phyloP scores from a whole-genome alignment of 2,888 invertebrate species.

The Seira ritae region DNA sequence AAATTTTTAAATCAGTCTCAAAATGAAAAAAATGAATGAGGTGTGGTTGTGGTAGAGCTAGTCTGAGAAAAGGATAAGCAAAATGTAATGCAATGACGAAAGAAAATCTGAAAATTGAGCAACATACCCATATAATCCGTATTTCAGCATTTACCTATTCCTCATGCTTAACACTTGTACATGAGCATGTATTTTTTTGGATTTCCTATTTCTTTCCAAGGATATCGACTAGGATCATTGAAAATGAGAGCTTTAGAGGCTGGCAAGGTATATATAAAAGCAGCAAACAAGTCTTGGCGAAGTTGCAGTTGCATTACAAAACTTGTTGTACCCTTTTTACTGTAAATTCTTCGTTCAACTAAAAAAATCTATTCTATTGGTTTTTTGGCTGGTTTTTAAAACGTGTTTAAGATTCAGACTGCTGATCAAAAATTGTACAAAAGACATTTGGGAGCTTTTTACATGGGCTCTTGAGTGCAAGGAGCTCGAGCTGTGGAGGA shows the following conservation, averaged over 20 bases:
- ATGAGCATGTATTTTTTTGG: background rate
- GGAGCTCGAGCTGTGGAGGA: background rate
- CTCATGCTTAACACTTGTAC: no score
- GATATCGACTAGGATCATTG: background rate
- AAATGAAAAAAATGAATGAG: background rate
- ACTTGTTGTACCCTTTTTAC: constrained; percentile 26
- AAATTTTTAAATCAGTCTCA: no score
- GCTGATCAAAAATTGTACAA: background rate
- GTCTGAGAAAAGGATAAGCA: constrained; percentile 1
- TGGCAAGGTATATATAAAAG: constrained; percentile 36
- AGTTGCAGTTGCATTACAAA: constrained; percentile 38
- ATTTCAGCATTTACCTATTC: no score
- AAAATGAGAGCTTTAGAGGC: background rate
- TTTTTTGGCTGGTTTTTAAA: background rate
- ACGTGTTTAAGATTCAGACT: background rate
- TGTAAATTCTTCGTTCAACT: background rate
- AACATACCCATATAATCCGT: no score
- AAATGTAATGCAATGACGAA: constrained; percentile 12
- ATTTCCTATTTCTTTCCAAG: background rate
- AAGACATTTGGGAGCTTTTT: background rate
- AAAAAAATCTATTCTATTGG: background rate
- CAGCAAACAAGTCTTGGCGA: constrained; percentile 35
- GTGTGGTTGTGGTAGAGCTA: background rate
- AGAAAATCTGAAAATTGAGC: background rate
- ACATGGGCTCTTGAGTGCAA: background rate